These are phyloP conservation scores for Eilema sororculum DNA, from an alignment of 2,888 invertebrate genomes.

Conservation along the genomic window DNA sequence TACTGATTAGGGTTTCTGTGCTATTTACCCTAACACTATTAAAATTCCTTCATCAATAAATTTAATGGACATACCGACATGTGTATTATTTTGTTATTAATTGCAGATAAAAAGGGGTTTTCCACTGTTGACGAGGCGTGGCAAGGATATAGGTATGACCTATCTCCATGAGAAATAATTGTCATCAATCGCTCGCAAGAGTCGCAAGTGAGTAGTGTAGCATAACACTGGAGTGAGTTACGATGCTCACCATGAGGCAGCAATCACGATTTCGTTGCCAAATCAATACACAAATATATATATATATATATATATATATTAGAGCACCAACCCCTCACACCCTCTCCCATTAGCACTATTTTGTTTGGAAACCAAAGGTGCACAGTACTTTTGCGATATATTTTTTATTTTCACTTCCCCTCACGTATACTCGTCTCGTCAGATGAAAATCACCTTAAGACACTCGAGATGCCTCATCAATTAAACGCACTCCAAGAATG, in stretches of 20 bases:
- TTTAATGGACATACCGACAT: no score
- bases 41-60: no score
- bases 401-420: neutral
- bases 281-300: neutral
- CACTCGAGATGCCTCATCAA: slow-evolving; percentile 62
- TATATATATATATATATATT: no score
- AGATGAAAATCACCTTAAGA: slow-evolving; percentile 35
- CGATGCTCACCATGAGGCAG: neutral
- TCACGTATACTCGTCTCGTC: neutral
- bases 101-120: neutral
- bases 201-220: neutral
- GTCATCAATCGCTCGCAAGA: neutral
- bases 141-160: neutral
- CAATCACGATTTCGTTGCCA: neutral
- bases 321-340: neutral
- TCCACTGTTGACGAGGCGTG: neutral
- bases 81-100: no score
- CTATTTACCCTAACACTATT: no score
- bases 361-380: neutral
- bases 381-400: neutral
- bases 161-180: neutral
- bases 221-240: neutral
- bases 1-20: no score
- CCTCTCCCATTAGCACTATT: neutral
- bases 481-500: slow-evolving; percentile 74